Evolutionary conservation across 2,797 vertebrate species (phyloP).

Genomic region (Pitangus sulphuratus): DNA sequence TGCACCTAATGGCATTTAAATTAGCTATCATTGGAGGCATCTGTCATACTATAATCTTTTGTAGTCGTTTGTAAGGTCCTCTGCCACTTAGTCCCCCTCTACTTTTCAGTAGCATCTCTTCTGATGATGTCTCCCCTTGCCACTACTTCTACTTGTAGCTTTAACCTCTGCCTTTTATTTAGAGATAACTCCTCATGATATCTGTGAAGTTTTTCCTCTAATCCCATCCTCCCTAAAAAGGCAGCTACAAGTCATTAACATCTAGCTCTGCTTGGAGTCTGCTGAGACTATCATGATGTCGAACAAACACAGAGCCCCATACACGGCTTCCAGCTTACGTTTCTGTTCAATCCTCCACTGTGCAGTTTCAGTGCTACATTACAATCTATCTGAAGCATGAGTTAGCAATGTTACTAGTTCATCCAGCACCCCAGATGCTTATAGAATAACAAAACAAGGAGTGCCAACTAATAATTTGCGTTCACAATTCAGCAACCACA

Average conservation of each 20-base stretch:
- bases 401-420: not conserved
- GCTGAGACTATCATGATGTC: fast-evolving
- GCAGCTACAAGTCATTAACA: not conserved
- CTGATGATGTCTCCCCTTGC: not conserved
- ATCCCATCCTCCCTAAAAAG: not conserved
- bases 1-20: conserved; percentile 28
- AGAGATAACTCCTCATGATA: not conserved
- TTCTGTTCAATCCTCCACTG: not conserved
- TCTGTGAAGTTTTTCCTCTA: not conserved
- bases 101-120: not conserved
- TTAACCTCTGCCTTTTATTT: not conserved
- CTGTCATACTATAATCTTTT: not conserved
- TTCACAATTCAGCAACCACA: not conserved
- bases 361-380: not conserved
- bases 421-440: not conserved
- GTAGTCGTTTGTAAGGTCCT: not conserved
- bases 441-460: not conserved
- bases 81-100: not conserved
- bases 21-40: conserved; percentile 1
- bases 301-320: not conserved
- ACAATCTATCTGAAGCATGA: not conserved
- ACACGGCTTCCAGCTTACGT: not conserved
- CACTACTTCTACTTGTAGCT: not conserved
- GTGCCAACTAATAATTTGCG: not conserved
- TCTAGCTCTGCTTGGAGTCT: not conserved